These are phyloP conservation scores for Acrobasis consociella DNA, from an alignment of 2,888 invertebrate genomes.

Conservation along the genomic window DNA sequence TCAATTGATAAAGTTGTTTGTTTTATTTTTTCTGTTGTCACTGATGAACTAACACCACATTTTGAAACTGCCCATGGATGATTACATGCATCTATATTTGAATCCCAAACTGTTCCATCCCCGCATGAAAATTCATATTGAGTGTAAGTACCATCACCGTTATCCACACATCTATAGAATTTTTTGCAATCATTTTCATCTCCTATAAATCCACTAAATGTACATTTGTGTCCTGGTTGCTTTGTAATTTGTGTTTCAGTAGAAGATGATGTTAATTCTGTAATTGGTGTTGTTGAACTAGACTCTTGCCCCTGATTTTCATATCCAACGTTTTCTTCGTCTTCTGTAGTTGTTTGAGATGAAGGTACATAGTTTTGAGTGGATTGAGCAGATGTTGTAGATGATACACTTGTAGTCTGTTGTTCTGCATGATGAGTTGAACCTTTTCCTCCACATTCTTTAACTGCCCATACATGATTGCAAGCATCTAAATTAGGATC, in stretches of 20 bases:
- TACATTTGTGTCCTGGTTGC: constrained; percentile 49
- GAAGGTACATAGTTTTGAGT: neutral
- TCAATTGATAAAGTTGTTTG: constrained; percentile 1
- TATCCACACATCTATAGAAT: constrained; percentile 85
- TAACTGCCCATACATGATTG: constrained; percentile 80
- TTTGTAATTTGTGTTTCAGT: neutral
- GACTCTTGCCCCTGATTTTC: constrained; percentile 9
- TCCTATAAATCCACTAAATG: constrained; percentile 82
- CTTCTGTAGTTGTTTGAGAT: constrained; percentile 12
- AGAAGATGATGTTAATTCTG: constrained; percentile 21
- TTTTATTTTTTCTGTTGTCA: neutral
- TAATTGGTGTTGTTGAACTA: neutral
- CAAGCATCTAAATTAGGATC: constrained; percentile 80
- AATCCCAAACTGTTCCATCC: constrained; percentile 86
- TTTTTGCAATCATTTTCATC: constrained; percentile 83
- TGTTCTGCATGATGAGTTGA: constrained; percentile 30
- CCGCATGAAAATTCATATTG: constrained; percentile 86
- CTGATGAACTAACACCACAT: constrained; percentile 41
- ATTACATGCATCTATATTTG: constrained; percentile 80
- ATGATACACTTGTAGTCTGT: constrained; percentile 24
- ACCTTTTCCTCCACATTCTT: constrained; percentile 42
- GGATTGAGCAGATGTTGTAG: neutral
- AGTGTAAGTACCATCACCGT: constrained; percentile 70
- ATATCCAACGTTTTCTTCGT: constrained; percentile 30
- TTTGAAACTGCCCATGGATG: constrained; percentile 64